Evolutionary conservation across 2,888 invertebrate genomes (phyloP).

Genomic region (Torymus aiolomorphi): DNA sequence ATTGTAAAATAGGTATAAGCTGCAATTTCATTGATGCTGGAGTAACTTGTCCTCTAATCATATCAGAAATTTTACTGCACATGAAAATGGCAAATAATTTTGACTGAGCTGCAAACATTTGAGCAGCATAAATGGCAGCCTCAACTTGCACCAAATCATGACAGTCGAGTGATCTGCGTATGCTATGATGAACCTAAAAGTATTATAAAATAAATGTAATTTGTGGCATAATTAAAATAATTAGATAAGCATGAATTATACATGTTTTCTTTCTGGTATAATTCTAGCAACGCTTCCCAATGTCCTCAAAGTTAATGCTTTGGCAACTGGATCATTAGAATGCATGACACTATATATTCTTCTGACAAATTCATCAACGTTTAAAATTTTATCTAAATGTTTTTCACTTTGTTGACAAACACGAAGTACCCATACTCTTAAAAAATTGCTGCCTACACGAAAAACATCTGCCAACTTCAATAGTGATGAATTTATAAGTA

Average conservation of each 20-base stretch:
- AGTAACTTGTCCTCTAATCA: constrained; percentile 95
- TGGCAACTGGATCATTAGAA: constrained; percentile 97
- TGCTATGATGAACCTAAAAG: constrained; percentile 90
- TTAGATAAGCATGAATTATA: constrained; percentile 48
- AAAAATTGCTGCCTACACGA: constrained; percentile 91
- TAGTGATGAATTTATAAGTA: constrained; percentile 96
- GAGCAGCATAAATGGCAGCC: constrained; percentile 96
- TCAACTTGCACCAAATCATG: constrained; percentile 97
- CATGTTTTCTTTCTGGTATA: constrained; percentile 93
- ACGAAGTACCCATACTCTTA: constrained; percentile 92
- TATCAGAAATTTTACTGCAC: constrained; percentile 95
- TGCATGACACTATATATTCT: constrained; percentile 95
- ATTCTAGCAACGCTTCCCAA: constrained; percentile 95
- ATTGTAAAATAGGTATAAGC: constrained; percentile 91
- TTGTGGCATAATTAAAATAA: not conserved
- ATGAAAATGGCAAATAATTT: constrained; percentile 96
- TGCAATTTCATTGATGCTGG: constrained; percentile 94
- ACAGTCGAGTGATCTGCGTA: constrained; percentile 92
- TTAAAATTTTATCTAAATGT: constrained; percentile 95
- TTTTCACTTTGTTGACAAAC: constrained; percentile 97
- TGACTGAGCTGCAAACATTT: constrained; percentile 95
- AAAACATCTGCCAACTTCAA: constrained; percentile 96
- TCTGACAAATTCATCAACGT: constrained; percentile 94
- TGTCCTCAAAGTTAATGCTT: constrained; percentile 92
- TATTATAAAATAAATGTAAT: constrained; percentile 21